These are phyloP conservation scores for Drosophila nigritarsus DNA, from an alignment of 2,888 invertebrate species.

Conservation along the genomic window DNA sequence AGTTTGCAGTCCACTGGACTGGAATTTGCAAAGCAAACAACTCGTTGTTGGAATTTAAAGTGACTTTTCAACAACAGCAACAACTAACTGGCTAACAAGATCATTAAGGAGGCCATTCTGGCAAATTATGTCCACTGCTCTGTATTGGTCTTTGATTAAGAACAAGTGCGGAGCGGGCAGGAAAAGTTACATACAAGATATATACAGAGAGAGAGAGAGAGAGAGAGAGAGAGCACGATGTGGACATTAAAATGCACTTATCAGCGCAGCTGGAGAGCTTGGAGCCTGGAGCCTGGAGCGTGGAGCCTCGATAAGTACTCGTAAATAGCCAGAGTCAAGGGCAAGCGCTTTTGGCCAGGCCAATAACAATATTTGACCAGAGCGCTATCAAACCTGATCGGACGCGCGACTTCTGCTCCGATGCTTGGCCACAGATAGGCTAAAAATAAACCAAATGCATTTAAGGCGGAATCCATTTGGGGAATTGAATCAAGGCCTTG, in stretches of 20 bases:
- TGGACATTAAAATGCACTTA: conserved; percentile 80
- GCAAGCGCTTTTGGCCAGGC: conserved; percentile 33
- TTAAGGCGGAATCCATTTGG: conserved; percentile 16
- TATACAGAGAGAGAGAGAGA: not conserved
- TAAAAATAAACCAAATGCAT: conserved; percentile 70
- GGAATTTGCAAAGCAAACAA: conserved; percentile 45
- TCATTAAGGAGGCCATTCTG: conserved; percentile 57
- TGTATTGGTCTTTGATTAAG: conserved; percentile 67
- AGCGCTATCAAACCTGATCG: conserved; percentile 73
- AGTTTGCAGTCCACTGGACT: conserved; percentile 12
- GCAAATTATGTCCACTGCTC: conserved; percentile 50
- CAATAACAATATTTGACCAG: conserved; percentile 42
- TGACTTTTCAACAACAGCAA: conserved; percentile 28
- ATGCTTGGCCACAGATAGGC: conserved; percentile 50
- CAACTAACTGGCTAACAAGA: conserved; percentile 56
- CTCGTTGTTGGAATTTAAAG: conserved; percentile 51
- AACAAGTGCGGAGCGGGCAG: conserved; percentile 21
- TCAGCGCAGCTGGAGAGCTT: conserved; percentile 27
- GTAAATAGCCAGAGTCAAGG: conserved; percentile 35
- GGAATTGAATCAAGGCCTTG: conserved; percentile 44
- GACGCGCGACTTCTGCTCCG: conserved; percentile 39
- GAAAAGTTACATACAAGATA: not conserved
- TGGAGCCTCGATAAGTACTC: not conserved
- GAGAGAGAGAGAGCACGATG: not conserved
- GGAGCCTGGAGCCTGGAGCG: not conserved